Base-by-base conservation (phyloP, 2,888 invertebrate species). In the Ophion costatus region DNA sequence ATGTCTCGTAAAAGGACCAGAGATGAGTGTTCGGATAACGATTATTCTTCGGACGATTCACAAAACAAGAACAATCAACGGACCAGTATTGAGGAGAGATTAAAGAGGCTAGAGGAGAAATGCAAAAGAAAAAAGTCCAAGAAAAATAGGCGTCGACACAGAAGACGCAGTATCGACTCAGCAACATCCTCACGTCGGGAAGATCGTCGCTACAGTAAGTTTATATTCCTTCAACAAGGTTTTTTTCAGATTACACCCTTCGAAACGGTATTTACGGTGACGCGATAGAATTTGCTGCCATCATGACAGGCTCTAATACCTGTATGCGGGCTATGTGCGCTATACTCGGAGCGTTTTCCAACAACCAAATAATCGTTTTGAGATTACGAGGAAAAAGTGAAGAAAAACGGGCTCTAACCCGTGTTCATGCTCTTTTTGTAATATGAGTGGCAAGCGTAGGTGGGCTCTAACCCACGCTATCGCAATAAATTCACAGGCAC, bases 151-250 rank as follows among this genome's bases (percentile, higher is more conserved):
- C 57, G 20, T 71, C 59, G n/a, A 38, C 71, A 20, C 29, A 57
- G 57, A 22, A 71, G 71, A 71, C 24, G n/a, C 66, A 71, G 57
- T 38, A 57, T n/a, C n/a, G 57, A 57, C 57, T 57, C 71, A 20
- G 57, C 59, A 6, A 42, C 29, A 51, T 56, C 17, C 20, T 6
- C 38, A 3, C 29, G 20, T 70, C 24, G 24, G 51, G 29, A 56
- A 56, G 24, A 59, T 33, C 57, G 29, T 33, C 56, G 71, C 33
- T 45, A 14, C 10, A 59, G 71, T 71, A 71, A 59, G 59, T 38
- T 9, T 38, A 20, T 7, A 33, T 66, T 66, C 10, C 5, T 64
- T 64, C n/a, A 9, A 33, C 6, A 11, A n/a, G n/a, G 29, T 71
- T 5, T 59, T 20, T 64, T 57, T 71, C 71, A 59, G 29, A 33